Evolutionary conservation across 2,113 vertebrate genomes (phyloP), one percentile per base, ranked within the genome.

Genomic region (Chaetura pelagica): DNA sequence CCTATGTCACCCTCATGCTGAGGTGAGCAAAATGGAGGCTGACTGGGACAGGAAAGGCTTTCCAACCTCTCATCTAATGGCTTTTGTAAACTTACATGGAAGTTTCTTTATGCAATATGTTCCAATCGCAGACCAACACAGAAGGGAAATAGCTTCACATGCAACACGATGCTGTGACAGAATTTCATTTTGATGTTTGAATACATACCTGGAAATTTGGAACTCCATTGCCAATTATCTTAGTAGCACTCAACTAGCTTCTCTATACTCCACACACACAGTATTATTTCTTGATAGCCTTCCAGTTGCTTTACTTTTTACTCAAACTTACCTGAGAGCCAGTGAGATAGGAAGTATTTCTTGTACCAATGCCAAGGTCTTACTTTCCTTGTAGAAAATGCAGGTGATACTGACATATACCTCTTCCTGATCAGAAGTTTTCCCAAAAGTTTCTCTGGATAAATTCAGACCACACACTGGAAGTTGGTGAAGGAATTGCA

Each of bases 201-300:
- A 80, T 13, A 27, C 7, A 24, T 30, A 62, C 4, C 2, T 34
- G 27, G 16, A 77, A 61, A 71, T 64, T 55, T 81, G 75, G 3
- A 63, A 7, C 4, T 55, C 11, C 15, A 0, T 19, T 71, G 19
- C 11, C 19, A 71, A 4, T 81, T 77, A 29, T 20, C 14, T 92
- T 38, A 51, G 23, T 23, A 84, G 1, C 19, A 67, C 42, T 10
- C 1, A 3, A 3, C 4, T 44, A 30, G 38, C 4, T 62, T 85
- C 21, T 27, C 19, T 91, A 8, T 14, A 34, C 3, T 46, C 15
- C 19, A 54, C 5, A 10, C 0, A 1, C 5, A 27, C 1, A 57
- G 2, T 23, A 22, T 69, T 55, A 13, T 14, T 74, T 57, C 55
- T 40, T 69, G 18, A 24, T 6, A 59, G 4, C 7, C 9, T 89